phyloP scores from a whole-genome alignment of 30 jellyfish, hydroid and myxozoan genomes.

The Aurelia aurita region DNA sequence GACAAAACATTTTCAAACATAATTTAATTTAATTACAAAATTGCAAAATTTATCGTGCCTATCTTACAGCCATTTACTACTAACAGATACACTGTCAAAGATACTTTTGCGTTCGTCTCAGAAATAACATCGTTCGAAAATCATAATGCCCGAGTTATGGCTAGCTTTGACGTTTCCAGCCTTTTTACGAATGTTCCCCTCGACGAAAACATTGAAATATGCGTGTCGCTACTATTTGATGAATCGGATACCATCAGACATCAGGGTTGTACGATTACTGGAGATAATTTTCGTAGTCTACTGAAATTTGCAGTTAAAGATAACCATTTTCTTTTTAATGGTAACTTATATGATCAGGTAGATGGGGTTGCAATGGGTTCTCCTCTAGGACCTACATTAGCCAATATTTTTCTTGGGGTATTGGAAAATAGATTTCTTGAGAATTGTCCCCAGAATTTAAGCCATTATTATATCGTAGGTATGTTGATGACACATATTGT shows the following conservation, averaged over 20 bases:
- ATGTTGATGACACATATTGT: background rate
- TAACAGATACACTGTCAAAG: constrained; percentile 34
- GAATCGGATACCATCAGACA: background rate
- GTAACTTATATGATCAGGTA: background rate
- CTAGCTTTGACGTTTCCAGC: constrained; percentile 1
- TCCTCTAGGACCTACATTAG: constrained; percentile 42
- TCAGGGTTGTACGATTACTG: background rate
- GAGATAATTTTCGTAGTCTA: background rate
- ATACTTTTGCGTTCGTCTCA: constrained; percentile 5
- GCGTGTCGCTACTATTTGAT: background rate
- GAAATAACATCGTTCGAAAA: constrained; percentile 15
- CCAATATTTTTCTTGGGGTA: background rate
- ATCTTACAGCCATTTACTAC: background rate
- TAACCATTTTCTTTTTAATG: background rate
- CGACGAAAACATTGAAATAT: constrained; percentile 13
- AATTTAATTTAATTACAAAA: too few relatives aligned
- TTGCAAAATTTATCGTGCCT: too few relatives aligned
- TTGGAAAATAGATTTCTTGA: background rate
- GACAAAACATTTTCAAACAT: too few relatives aligned
- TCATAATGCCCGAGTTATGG: background rate
- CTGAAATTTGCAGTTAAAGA: background rate
- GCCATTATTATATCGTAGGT: background rate
- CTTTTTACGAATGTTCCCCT: constrained; percentile 2
- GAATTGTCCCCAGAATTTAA: background rate
- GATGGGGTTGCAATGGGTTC: constrained; percentile 42